Evolutionary conservation across 1,140 invertebrate genomes (phyloP).

Genomic region (Meteorus sp.): DNA sequence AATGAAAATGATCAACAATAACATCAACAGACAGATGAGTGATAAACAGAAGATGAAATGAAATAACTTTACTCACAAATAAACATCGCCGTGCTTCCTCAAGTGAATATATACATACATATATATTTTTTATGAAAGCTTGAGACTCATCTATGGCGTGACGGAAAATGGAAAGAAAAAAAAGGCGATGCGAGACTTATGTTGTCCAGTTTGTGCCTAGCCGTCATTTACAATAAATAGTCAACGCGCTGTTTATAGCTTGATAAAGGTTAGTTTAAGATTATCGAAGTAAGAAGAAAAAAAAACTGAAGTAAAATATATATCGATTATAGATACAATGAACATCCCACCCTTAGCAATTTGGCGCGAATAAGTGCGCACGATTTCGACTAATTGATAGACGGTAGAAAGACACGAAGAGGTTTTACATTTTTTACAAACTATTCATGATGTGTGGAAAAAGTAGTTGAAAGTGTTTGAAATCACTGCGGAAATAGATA

Average conservation of each 20-base stretch:
- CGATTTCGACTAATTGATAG: not conserved
- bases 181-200: not conserved
- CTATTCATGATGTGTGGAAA: not conserved
- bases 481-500: too few relatives aligned
- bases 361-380: not conserved
- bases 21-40: not conserved
- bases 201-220: constrained; percentile 17
- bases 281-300: not conserved
- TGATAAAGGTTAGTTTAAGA: constrained; percentile 3
- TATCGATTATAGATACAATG: not conserved
- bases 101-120: constrained; percentile 13
- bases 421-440: not conserved
- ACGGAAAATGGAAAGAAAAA: constrained; percentile 4
- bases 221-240: constrained; percentile 18
- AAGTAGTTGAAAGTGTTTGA: not conserved
- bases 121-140: constrained; percentile 19
- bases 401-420: not conserved
- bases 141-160: constrained; percentile 3
- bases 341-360: too few relatives aligned
- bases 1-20: too few relatives aligned
- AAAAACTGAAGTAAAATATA: not conserved
- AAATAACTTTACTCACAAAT: constrained; percentile 3
- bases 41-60: too few relatives aligned
- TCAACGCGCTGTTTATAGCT: constrained; percentile 21
- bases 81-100: constrained; percentile 10